Base-by-base conservation (phyloP, 2,797 vertebrate species). In the Calcarius lapponicus region DNA sequence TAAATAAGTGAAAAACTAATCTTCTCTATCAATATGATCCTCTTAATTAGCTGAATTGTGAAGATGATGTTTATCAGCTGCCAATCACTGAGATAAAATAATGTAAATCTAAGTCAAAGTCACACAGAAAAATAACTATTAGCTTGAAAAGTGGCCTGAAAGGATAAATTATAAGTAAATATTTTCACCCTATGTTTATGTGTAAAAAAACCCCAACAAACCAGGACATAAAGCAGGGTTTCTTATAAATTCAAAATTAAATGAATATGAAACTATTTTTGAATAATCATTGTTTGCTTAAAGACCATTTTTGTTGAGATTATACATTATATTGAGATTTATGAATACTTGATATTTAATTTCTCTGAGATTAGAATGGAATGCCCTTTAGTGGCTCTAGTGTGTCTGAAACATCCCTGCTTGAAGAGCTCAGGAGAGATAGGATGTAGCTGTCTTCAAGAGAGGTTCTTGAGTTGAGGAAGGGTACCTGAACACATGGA, bases 161-260 rank as follows among this genome's bases (percentile, higher is more conserved):
- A 86, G 21, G 15, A 57, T 48, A 78, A 80, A 80, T 29, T 47
- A 1, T 20, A 64, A 51, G 17, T 40, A 67, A 74, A 45, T 86
- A 38, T 50, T 83, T 88, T 60, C 17, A 82, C 4, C 11, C 7
- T 13, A 0, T 38, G 6, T 40, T 43, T 67, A 4, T 78, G 13
- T 45, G 13, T 45, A 47, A 17, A 1, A 32, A n/a, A 18, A 4
- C 3, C 13, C 20, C 12, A 13, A 34, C n/a, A 58, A 60, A 36
- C 4, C 2, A 48, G 7, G 13, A 13, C 14, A 42, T 38, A 61
- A 84, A 67, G 0, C 13, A 69, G 3, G 0, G 0, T 69, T 92
- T 90, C 24, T 85, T 79, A 43, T 61, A 70, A 82, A 66, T 80
- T 73, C 12, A 31, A 73, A 67, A 84, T 18, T 31, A 64, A 71